Evolutionary conservation across 2,888 invertebrate genomes (phyloP), one percentile per base, ranked within the genome.

Genomic region (Drosophila tanythrix): DNA sequence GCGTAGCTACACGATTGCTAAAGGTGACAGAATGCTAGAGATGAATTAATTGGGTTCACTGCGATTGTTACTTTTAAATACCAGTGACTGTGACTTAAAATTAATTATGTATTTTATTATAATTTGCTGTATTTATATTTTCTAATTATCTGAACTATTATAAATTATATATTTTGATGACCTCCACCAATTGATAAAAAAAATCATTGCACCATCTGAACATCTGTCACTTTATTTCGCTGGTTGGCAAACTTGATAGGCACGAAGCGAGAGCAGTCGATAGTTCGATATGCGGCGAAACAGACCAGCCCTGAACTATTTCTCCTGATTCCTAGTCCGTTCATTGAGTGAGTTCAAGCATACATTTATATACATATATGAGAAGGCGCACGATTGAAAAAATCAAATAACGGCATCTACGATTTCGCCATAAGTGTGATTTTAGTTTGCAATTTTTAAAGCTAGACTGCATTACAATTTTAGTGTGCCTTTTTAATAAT

Each of bases 391-490:
- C 86, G 70, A 79, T 80, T 74, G 76, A 70, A 73, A 66, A 79
- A 36, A 27, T 33, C 55, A 67, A 75, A 79, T 85, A 85, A 85
- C 85, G 85, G 85, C 72, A 77, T 67, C 46, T 38, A 73, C 62
- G 74, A 77, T 11, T 70, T 69, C 72, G 70, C 70, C 70, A 70
- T 77, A 81, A 85, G 83, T 83, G 85, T 85, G 85, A 85, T 85
- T 82, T 74, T 68, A 65, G 67, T 79, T 75, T 65, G 65, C 77
- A 66, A 71, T 72, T 59, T 31, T 57, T 64, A 70, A 55, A 77
- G 65, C 63, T 46, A 55, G 29, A 60, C 65, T 51, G 36, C 60
- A 33, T 66, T 59, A 38, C n/a, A 48, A 36, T 60, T 69, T 31
- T 52, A 38, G 56, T 74, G 67, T 82, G 50, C 35, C 55, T 59